These are phyloP conservation scores for Platyscapa corneri DNA, from an alignment of 1,140 invertebrate species.

Conservation along the genomic window DNA sequence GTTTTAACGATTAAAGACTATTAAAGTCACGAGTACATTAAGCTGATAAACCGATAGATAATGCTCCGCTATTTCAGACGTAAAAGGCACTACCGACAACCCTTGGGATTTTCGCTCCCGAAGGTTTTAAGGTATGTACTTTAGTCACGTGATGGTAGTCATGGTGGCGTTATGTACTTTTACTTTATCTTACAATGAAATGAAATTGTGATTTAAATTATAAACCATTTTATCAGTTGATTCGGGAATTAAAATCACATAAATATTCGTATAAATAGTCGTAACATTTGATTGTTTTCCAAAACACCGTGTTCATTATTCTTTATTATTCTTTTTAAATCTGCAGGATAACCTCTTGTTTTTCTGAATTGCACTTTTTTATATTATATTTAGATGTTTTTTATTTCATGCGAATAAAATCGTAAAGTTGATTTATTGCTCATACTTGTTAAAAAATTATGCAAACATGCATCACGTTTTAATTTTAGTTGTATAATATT, in stretches of 20 bases:
- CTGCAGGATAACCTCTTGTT: not conserved
- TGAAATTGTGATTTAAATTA: not conserved
- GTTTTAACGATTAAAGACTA: constrained; percentile 32
- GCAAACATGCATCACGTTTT: too few species aligned
- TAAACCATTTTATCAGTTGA: not conserved
- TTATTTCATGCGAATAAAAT: too few species aligned
- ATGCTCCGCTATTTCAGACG: constrained; percentile 30
- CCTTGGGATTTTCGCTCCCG: not conserved
- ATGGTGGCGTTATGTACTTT: not conserved
- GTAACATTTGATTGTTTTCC: not conserved
- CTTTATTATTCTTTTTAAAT: not conserved
- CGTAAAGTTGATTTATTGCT: too few species aligned
- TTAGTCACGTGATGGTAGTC: constrained; percentile 2
- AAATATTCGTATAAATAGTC: not conserved
- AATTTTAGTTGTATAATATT: too few species aligned
- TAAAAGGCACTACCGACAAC: constrained; percentile 20
- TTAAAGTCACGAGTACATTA: constrained; percentile 30
- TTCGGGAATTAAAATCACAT: not conserved
- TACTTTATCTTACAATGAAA: not conserved
- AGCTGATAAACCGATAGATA: constrained; percentile 41
- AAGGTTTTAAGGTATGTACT: constrained; percentile 27
- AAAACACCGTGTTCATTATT: not conserved
- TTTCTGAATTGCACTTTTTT: too few species aligned
- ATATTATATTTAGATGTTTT: too few species aligned
- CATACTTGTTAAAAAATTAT: too few species aligned